Conservation (phyloP, 2,113 vertebrate genomes). For the Cebidichthys violaceus region DNA sequence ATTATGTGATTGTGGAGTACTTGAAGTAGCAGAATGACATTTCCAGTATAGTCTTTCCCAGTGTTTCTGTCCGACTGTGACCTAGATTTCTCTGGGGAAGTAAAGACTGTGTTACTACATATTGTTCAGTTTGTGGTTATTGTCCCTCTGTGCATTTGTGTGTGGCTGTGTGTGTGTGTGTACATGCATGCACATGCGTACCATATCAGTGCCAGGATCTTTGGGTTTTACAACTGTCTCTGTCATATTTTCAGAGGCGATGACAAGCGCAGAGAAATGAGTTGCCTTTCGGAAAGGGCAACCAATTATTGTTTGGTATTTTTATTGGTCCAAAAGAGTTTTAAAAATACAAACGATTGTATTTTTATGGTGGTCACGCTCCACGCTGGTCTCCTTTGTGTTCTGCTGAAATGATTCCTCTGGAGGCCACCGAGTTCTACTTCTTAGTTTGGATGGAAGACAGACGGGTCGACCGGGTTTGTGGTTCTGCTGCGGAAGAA, state of each 20-base stretch:
- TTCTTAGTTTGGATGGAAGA: slow-evolving; percentile 68
- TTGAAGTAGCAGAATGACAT: slow-evolving; percentile 38
- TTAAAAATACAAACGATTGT: slow-evolving; percentile 75
- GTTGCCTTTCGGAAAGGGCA: slow-evolving; percentile 51
- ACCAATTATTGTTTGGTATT: slow-evolving; percentile 73
- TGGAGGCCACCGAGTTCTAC: slow-evolving; percentile 66
- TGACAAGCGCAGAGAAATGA: slow-evolving; percentile 67
- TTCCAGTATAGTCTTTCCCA: slow-evolving; percentile 45
- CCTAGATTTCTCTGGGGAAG: slow-evolving; percentile 71
- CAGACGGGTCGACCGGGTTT: slow-evolving; percentile 73
- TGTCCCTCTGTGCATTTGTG: slow-evolving; percentile 28
- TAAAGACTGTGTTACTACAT: slow-evolving; percentile 42
- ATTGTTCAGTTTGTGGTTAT: slow-evolving; percentile 60
- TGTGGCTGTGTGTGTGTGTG: background rate
- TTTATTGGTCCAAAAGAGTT: slow-evolving; percentile 77
- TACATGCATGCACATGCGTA: background rate
- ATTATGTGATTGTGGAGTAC: slow-evolving; percentile 20
- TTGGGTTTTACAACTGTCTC: slow-evolving; percentile 62
- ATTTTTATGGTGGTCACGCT: slow-evolving; percentile 72
- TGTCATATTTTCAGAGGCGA: slow-evolving; percentile 71
- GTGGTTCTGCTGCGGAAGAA: slow-evolving; percentile 75
- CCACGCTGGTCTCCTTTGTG: slow-evolving; percentile 68
- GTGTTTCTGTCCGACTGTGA: slow-evolving; percentile 57
- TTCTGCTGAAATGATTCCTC: slow-evolving; percentile 69
- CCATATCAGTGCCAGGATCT: slow-evolving; percentile 39